These are phyloP conservation scores for Herminia tarsipennalis DNA, from an alignment of 2,888 invertebrate species.

Conservation along the genomic window DNA sequence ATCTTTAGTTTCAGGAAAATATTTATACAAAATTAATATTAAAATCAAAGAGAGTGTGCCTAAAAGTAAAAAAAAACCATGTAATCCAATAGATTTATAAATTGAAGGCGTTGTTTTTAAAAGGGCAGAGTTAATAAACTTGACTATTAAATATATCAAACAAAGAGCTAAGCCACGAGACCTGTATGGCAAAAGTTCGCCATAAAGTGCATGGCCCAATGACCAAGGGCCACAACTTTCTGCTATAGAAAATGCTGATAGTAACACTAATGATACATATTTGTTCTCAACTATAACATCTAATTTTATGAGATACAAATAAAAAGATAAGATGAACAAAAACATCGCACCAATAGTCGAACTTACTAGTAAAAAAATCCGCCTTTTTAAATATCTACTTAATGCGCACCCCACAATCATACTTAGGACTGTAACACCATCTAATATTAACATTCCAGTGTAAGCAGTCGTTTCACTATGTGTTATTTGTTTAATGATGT, in stretches of 20 bases:
- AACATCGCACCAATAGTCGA: constrained; percentile 36
- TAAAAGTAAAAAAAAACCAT: neutral
- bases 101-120: constrained; percentile 43
- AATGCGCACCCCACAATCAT: constrained; percentile 47
- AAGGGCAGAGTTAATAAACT: constrained; percentile 26
- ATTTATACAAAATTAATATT: neutral
- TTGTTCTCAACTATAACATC: neutral
- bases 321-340: constrained; percentile 6
- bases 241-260: constrained; percentile 11
- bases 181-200: constrained; percentile 43
- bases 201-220: constrained; percentile 35
- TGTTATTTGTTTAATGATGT: constrained; percentile 51
- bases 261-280: constrained; percentile 5
- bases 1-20: constrained; percentile 4
- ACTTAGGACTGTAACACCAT: constrained; percentile 46
- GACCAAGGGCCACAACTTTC: constrained; percentile 54
- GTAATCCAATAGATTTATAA: constrained; percentile 17
- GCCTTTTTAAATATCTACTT: constrained; percentile 32
- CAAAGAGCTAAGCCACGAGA: constrained; percentile 18
- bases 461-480: constrained; percentile 45
- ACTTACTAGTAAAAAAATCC: constrained; percentile 36
- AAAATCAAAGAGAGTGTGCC: neutral
- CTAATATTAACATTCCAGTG: constrained; percentile 46
- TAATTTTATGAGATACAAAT: constrained; percentile 5
- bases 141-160: constrained; percentile 25